These are phyloP conservation scores for Ancistrus triradiatus DNA, from an alignment of 2,113 vertebrate genomes.

Conservation along the genomic window DNA sequence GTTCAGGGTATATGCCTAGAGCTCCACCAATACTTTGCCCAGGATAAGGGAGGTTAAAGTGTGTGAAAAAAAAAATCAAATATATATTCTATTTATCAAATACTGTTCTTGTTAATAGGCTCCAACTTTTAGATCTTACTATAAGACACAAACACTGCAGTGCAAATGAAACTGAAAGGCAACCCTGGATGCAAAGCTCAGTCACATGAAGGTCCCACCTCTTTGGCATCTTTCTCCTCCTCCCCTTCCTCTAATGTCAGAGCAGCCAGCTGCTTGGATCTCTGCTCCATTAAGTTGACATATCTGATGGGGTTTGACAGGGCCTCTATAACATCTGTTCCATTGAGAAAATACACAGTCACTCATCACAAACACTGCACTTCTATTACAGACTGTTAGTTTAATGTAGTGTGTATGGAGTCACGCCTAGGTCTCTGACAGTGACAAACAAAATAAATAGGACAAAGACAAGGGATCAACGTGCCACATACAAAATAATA, in stretches of 20 bases:
- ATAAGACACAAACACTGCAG: background rate
- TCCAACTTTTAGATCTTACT: too few species aligned
- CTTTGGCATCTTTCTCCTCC: conserved; percentile 80
- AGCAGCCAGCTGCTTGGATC: conserved; percentile 92
- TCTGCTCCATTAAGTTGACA: conserved; percentile 95
- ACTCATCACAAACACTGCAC: background rate
- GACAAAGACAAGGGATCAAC: too few species aligned
- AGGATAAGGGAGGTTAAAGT: too few species aligned
- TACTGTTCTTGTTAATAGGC: too few species aligned
- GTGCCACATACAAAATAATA: too few species aligned
- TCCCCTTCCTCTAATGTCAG: conserved; percentile 88
- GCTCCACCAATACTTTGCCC: too few species aligned
- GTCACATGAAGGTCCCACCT: conserved; percentile 64
- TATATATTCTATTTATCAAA: too few species aligned
- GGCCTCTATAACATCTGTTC: conserved; percentile 92
- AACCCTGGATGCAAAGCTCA: background rate
- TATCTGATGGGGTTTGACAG: conserved; percentile 96
- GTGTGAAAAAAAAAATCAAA: background rate
- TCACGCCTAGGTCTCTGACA: too few species aligned
- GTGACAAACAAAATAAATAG: too few species aligned
- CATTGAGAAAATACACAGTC: conserved; percentile 28
- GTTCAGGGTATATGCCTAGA: too few species aligned
- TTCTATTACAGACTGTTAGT: background rate
- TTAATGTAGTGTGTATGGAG: too few species aligned
- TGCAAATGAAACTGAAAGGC: background rate